Percentiles rank a stretch among this genome's conserved stretches.
These are phyloP conservation scores for Scylla paramamosain DNA, from an alignment of 1,140 invertebrate genomes.

Conservation along the genomic window DNA sequence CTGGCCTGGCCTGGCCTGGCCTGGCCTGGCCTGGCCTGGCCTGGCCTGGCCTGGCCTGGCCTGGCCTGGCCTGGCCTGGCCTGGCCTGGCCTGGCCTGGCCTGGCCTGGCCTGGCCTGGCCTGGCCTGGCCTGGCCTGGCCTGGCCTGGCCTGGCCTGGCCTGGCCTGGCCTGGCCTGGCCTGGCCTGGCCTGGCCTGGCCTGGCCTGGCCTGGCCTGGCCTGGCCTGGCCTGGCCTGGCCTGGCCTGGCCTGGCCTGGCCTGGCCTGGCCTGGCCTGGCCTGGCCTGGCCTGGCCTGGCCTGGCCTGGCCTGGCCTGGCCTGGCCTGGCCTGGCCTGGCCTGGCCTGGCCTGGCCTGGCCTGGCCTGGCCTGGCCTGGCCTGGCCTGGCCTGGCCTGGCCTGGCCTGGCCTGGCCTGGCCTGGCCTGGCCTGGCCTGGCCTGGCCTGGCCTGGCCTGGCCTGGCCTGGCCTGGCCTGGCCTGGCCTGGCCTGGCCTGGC, in stretches of 20 bases:
- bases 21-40: conserved; percentile 77
- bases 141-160: conserved; percentile 77
- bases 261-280: conserved; percentile 54
- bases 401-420: conserved; percentile 51
- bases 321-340: conserved; percentile 59
- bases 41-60: conserved; percentile 78
- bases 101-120: conserved; percentile 77
- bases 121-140: conserved; percentile 76
- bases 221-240: conserved; percentile 49
- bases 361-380: conserved; percentile 60
- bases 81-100: conserved; percentile 75
- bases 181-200: conserved; percentile 74
- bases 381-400: conserved; percentile 59
- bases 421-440: conserved; percentile 59
- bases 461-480: conserved; percentile 59
- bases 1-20: conserved; percentile 77
- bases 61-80: conserved; percentile 78
- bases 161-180: conserved; percentile 74
- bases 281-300: conserved; percentile 70
- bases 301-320: conserved; percentile 58
- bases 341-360: conserved; percentile 53
- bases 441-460: conserved; percentile 57
- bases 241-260: conserved; percentile 39
- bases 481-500: conserved; percentile 59
- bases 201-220: conserved; percentile 62